These are phyloP conservation scores for Sapajus apella DNA, from an alignment of 2,113 vertebrate species.

Conservation along the genomic window DNA sequence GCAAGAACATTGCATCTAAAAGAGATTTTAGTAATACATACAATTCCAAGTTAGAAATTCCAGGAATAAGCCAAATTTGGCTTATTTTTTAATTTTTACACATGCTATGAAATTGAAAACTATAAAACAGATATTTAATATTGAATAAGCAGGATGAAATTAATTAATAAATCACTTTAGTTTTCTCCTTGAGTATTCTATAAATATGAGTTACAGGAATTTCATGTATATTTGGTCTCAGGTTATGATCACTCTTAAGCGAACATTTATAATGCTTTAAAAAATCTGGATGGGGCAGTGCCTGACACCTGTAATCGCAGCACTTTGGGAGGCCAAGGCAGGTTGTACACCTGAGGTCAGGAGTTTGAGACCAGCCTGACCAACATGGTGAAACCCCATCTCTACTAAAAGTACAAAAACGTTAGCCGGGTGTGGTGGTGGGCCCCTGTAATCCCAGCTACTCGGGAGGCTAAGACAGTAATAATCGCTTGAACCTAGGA, in stretches of 20 bases:
- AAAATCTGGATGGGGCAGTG: background rate
- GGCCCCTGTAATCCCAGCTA: no score
- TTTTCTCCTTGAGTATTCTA: background rate
- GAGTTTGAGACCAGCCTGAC: no score
- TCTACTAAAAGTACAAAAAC: no score
- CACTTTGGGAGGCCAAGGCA: no score
- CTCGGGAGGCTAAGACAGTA: no score
- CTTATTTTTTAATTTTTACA: no score
- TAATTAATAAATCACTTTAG: background rate
- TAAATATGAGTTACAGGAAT: background rate
- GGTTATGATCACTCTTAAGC: background rate
- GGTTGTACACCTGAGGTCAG: no score
- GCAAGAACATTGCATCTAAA: background rate
- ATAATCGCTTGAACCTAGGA: no score
- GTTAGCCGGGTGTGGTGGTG: no score
- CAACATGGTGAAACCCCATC: no score
- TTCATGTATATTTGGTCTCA: background rate
- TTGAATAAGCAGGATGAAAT: background rate
- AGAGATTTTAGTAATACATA: constrained; percentile 13
- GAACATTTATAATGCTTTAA: background rate
- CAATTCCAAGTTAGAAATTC: constrained; percentile 27
- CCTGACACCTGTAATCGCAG: no score
- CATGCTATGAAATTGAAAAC: constrained; percentile 12
- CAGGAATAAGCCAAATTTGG: background rate
- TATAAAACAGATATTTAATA: background rate